phyloP scores from a whole-genome alignment of 2,113 vertebrate species.

The Neolamprologus ventralis region DNA sequence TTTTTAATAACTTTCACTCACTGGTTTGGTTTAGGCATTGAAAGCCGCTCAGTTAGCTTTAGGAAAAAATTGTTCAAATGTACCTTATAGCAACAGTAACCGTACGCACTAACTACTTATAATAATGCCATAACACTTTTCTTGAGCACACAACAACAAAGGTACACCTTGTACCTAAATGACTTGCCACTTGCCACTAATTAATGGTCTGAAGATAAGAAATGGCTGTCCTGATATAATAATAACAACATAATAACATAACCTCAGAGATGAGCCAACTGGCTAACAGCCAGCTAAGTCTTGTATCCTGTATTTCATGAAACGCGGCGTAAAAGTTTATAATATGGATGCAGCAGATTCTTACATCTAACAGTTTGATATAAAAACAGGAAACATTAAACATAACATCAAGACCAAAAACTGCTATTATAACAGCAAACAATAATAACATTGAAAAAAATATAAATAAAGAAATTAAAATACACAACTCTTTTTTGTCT shows the following conservation, averaged over 20 bases:
- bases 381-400: background rate
- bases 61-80: background rate
- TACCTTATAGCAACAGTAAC: background rate
- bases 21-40: background rate
- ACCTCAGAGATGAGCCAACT: background rate
- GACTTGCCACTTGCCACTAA: background rate
- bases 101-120: background rate
- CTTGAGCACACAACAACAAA: background rate
- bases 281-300: background rate
- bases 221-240: background rate
- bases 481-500: background rate
- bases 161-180: background rate
- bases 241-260: background rate
- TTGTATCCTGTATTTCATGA: background rate
- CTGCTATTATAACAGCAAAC: background rate
- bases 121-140: background rate
- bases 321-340: background rate
- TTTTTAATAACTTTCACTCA: background rate
- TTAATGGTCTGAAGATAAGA: background rate
- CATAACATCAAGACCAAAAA: background rate
- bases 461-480: background rate
- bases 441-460: background rate
- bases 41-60: background rate
- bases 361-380: background rate
- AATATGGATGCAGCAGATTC: background rate